Conservation (phyloP, 2,113 vertebrate genomes). For the Ciconia stormi region DNA sequence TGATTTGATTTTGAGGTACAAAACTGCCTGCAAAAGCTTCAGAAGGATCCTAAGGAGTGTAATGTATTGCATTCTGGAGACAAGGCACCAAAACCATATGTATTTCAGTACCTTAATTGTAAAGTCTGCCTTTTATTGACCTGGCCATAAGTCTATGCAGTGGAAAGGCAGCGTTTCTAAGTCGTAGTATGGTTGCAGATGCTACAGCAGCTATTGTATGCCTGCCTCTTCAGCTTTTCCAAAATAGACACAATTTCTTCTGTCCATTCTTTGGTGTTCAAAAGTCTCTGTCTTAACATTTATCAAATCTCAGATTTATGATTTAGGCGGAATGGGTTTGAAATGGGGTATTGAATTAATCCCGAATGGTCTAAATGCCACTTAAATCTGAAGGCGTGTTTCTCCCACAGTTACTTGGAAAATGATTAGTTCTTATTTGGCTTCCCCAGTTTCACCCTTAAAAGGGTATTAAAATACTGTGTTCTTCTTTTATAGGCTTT, state of each 20-base stretch:
- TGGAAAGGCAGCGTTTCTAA: background rate
- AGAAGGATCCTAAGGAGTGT: background rate
- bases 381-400: background rate
- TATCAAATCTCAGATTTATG: background rate
- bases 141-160: background rate
- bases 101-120: background rate
- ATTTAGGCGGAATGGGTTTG: background rate
- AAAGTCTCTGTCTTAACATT: background rate
- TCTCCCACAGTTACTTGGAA: background rate
- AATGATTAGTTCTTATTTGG: background rate
- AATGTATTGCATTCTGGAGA: background rate
- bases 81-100: background rate
- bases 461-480: background rate
- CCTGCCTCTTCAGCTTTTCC: background rate
- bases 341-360: background rate
- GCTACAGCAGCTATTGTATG: background rate
- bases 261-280: background rate
- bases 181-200: background rate
- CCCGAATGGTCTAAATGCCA: background rate
- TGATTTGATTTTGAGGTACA: background rate
- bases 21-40: background rate
- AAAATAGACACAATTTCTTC: background rate
- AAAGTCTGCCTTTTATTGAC: background rate
- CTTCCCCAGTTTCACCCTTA: background rate
- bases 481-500: background rate